Evolutionary conservation across 2,888 invertebrate species (phyloP).

Genomic region (Catocala fraxini): DNA sequence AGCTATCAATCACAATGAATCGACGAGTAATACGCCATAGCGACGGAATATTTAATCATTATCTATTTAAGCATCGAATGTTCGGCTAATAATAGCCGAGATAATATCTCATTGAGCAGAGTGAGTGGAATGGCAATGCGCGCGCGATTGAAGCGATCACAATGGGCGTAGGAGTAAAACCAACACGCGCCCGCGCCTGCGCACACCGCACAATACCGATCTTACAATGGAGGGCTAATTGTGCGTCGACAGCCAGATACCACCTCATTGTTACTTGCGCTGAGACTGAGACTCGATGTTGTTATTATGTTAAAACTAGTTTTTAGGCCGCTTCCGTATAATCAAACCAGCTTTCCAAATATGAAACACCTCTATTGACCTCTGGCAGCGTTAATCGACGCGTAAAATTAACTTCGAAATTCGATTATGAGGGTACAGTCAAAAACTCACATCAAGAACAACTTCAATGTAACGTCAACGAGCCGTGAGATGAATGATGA

Average conservation of each 20-base stretch:
- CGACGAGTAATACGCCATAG: slow-evolving; percentile 55
- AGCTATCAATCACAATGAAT: slow-evolving; percentile 75
- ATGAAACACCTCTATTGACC: slow-evolving; percentile 46
- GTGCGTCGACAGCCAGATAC: slow-evolving; percentile 81
- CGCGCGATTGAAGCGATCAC: slow-evolving; percentile 73
- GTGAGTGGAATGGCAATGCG: slow-evolving; percentile 71
- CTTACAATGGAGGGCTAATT: slow-evolving; percentile 82
- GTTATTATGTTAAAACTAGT: slow-evolving; percentile 51
- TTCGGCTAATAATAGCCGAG: slow-evolving; percentile 72
- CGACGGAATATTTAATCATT: slow-evolving; percentile 70
- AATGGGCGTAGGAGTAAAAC: slow-evolving; percentile 84
- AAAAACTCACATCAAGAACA: slow-evolving; percentile 60
- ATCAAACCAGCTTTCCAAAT: slow-evolving; percentile 50
- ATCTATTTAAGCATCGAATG: slow-evolving; percentile 72
- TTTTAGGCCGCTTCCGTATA: slow-evolving; percentile 48
- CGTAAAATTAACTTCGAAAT: slow-evolving; percentile 66
- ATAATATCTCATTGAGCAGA: slow-evolving; percentile 78
- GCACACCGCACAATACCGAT: slow-evolving; percentile 67
- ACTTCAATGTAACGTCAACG: slow-evolving; percentile 74
- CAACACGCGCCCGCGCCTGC: slow-evolving; percentile 79
- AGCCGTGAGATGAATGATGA: slow-evolving; percentile 83
- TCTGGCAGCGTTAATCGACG: slow-evolving; percentile 53
- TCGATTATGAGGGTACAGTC: slow-evolving; percentile 60
- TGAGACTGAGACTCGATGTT: slow-evolving; percentile 58
- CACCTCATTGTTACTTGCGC: slow-evolving; percentile 66